Conservation (phyloP, 2,888 invertebrate genomes). For the Branchinecta sandiegonensis region DNA sequence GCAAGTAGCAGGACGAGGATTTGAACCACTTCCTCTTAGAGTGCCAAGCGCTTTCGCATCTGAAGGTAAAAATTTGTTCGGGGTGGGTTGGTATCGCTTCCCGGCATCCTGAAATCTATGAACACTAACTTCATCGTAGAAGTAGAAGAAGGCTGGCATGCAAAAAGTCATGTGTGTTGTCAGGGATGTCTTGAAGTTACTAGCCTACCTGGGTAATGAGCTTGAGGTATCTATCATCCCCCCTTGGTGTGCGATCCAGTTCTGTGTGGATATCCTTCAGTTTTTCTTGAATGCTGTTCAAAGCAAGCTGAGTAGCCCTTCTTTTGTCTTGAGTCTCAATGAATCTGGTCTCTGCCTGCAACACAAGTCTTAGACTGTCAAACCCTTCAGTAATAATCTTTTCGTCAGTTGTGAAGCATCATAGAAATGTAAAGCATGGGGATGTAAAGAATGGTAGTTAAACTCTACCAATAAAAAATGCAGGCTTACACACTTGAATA, state of each 20-base stretch:
- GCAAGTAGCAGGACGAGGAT: too few species aligned
- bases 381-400: background rate
- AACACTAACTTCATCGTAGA: too few species aligned
- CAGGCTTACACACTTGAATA: too few species aligned
- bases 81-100: too few species aligned
- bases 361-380: slow-evolving; percentile 22
- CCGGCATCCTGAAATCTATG: too few species aligned
- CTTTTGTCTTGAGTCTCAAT: slow-evolving; percentile 49
- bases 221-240: slow-evolving; percentile 57
- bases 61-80: too few species aligned
- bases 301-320: slow-evolving; percentile 45
- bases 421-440: background rate
- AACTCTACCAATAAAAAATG: too few species aligned
- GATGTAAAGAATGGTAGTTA: background rate
- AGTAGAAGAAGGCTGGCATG: too few species aligned
- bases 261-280: slow-evolving; percentile 57
- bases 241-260: slow-evolving; percentile 57
- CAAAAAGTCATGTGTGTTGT: too few species aligned
- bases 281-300: slow-evolving; percentile 45
- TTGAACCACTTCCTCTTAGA: too few species aligned
- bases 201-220: slow-evolving; percentile 48
- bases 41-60: too few species aligned
- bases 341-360: slow-evolving; percentile 45
- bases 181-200: too few species aligned
- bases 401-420: background rate